These are phyloP conservation scores for Acanthopleura granulata DNA, from an alignment of 2,888 invertebrate species.

Conservation along the genomic window DNA sequence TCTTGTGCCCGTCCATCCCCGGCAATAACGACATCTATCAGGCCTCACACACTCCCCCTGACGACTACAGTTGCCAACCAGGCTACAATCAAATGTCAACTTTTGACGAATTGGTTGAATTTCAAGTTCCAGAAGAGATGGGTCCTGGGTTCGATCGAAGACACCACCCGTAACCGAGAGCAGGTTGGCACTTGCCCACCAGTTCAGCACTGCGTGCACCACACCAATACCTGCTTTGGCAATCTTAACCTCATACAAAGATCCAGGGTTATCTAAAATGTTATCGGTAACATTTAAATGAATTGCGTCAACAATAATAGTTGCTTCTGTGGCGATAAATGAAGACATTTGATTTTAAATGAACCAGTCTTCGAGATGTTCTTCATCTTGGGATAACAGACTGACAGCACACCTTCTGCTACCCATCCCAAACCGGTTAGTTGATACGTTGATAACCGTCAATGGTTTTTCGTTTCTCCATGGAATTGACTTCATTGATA, in stretches of 20 bases:
- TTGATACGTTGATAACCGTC: slow-evolving; percentile 27
- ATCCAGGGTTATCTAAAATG: slow-evolving; percentile 32
- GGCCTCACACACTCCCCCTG: slow-evolving; percentile 36
- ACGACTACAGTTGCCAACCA: slow-evolving; percentile 32
- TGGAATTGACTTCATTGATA: too few relatives aligned
- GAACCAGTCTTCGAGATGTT: slow-evolving; percentile 1
- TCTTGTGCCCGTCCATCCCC: slow-evolving; percentile 31
- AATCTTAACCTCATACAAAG: slow-evolving; percentile 31
- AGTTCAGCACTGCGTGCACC: slow-evolving; percentile 29
- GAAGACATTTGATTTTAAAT: slow-evolving; percentile 28
- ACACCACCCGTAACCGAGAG: slow-evolving; percentile 22
- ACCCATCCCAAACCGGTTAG: slow-evolving; percentile 25
- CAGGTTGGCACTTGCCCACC: slow-evolving; percentile 34
- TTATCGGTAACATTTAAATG: slow-evolving; percentile 30
- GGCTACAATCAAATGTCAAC: slow-evolving; percentile 30
- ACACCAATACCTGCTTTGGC: slow-evolving; percentile 21
- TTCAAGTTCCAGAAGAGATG: slow-evolving; percentile 21
- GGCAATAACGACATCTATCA: slow-evolving; percentile 32
- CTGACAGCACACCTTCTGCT: slow-evolving; percentile 24
- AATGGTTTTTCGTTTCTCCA: too few relatives aligned
- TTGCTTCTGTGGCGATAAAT: slow-evolving; percentile 19
- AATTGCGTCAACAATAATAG: slow-evolving; percentile 21
- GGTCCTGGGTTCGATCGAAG: slow-evolving; percentile 26
- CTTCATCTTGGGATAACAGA: slow-evolving; percentile 8
- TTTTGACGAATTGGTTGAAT: slow-evolving; percentile 28